phyloP scores from a whole-genome alignment of 2,888 invertebrate species.

The Drepana falcataria region DNA sequence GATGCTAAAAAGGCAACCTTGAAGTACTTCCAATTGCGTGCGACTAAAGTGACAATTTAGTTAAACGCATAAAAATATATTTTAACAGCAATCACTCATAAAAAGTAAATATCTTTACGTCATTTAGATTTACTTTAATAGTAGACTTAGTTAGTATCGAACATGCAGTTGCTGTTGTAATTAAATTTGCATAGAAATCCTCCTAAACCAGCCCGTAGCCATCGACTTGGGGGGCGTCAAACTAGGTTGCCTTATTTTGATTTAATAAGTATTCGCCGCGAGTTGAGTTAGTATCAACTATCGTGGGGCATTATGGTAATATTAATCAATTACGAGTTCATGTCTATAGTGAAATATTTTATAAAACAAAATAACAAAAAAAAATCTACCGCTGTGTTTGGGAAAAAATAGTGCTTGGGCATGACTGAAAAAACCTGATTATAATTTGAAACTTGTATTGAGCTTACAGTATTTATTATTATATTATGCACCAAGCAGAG shows the following conservation, averaged over 20 bases:
- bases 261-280: not conserved
- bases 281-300: not conserved
- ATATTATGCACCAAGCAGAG: too few species aligned
- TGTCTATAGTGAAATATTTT: too few species aligned
- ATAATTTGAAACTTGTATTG: too few species aligned
- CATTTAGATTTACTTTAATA: slow-evolving; percentile 36
- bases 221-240: slow-evolving; percentile 9
- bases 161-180: slow-evolving; percentile 41
- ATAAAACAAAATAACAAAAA: too few species aligned
- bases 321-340: too few species aligned
- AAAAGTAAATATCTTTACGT: slow-evolving; percentile 37
- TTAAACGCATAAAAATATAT: not conserved
- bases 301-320: too few species aligned
- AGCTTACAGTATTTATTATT: too few species aligned
- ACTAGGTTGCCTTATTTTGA: slow-evolving; percentile 1
- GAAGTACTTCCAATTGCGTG: slow-evolving; percentile 5
- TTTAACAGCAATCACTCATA: slow-evolving; percentile 21
- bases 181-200: slow-evolving; percentile 69
- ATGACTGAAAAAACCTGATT: too few species aligned
- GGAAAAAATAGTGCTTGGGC: too few species aligned
- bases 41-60: slow-evolving; percentile 3
- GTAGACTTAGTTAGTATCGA: slow-evolving; percentile 50
- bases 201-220: slow-evolving; percentile 49
- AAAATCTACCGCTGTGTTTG: too few species aligned
- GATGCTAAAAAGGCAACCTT: slow-evolving; percentile 6